A percentile compares a stretch with the other conserved stretches of the same genome.
These are phyloP conservation scores for Melipona bicolor DNA, from an alignment of 2,888 invertebrate genomes.

Conservation along the genomic window DNA sequence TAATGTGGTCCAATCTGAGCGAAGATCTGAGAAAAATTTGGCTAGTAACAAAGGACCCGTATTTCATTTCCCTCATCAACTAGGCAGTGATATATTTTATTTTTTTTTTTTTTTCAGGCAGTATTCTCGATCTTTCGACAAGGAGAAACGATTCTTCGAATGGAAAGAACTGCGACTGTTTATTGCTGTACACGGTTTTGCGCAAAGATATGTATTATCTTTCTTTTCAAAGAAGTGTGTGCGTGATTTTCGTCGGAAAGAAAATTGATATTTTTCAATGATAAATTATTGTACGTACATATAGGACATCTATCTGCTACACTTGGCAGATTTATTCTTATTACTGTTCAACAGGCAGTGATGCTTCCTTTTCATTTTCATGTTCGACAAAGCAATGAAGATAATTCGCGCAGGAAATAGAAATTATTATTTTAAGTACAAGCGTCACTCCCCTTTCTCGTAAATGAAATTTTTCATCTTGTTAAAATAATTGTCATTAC, in stretches of 20 bases:
- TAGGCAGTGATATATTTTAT: conserved; percentile 27
- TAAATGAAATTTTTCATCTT: background rate
- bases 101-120: conserved; percentile 1
- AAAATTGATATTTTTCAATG: background rate
- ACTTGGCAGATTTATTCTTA: conserved; percentile 19
- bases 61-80: conserved; percentile 6
- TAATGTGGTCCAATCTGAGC: background rate
- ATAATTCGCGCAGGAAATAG: background rate
- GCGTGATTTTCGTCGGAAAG: conserved; percentile 11
- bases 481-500: background rate
- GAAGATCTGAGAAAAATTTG: conserved; percentile 11
- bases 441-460: background rate
- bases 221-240: conserved; percentile 6
- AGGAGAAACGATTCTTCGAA: conserved; percentile 11
- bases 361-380: background rate
- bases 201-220: conserved; percentile 30
- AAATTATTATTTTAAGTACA: too few relatives aligned
- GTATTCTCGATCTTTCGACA: conserved; percentile 20
- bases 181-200: conserved; percentile 3
- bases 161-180: conserved; percentile 3
- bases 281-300: conserved; percentile 45
- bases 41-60: conserved; percentile 19
- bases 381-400: background rate
- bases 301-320: conserved; percentile 8
- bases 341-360: conserved; percentile 53